A percentile compares a stretch with the other conserved stretches of the same genome.
phyloP scores from a whole-genome alignment of 2,113 vertebrate species.

The Brachyistius frenatus region DNA sequence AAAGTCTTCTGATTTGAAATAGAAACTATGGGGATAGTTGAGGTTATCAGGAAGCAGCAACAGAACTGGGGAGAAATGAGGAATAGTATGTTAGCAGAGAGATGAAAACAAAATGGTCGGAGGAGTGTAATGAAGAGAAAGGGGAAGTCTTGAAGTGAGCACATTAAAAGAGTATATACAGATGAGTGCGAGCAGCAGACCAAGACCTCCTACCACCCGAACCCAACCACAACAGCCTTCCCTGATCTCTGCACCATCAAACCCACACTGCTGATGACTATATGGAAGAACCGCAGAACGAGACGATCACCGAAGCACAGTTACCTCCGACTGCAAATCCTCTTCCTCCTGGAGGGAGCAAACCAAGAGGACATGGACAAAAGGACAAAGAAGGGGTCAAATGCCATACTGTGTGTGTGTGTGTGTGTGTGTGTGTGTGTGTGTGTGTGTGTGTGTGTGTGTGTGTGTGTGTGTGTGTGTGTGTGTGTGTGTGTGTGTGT shows the following conservation, averaged over 20 bases:
- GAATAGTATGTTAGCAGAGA: constrained; percentile 64
- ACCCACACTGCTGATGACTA: constrained; percentile 57
- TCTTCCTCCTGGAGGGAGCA: constrained; percentile 81
- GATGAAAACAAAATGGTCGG: not conserved
- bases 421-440: constrained; percentile 2
- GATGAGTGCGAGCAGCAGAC: constrained; percentile 38
- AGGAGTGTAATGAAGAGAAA: constrained; percentile 12
- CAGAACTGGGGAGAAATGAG: constrained; percentile 69
- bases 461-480: not conserved
- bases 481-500: not conserved
- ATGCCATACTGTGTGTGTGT: constrained; percentile 14
- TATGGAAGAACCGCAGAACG: constrained; percentile 28
- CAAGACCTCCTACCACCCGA: not conserved
- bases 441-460: not conserved
- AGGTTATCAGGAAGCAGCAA: constrained; percentile 71
- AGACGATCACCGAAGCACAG: constrained; percentile 46
- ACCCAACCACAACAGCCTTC: constrained; percentile 23
- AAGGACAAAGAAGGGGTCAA: constrained; percentile 62
- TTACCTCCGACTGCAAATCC: constrained; percentile 86
- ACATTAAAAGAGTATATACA: constrained; percentile 6
- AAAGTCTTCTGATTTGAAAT: constrained; percentile 36
- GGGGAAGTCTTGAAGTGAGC: constrained; percentile 14
- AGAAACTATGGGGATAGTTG: constrained; percentile 43
- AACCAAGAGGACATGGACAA: constrained; percentile 66
- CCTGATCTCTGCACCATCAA: constrained; percentile 52